Conservation (phyloP, 2,888 invertebrate species). For the Rhagophthalmus giganteus region DNA sequence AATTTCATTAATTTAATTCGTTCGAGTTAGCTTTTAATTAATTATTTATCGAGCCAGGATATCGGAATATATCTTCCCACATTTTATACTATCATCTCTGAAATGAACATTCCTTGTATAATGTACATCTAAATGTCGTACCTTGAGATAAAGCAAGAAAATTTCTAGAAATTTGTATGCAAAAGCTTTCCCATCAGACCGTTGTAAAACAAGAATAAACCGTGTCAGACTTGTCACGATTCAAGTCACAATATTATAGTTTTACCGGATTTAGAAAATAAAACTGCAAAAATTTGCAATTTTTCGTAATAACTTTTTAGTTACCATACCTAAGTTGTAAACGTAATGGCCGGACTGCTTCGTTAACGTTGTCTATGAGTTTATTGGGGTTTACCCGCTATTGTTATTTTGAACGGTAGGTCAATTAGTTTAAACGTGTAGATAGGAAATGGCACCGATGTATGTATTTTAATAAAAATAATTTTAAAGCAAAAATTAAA, state of each 20-base stretch:
- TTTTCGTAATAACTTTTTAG: background rate
- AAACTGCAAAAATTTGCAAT: conserved; percentile 10
- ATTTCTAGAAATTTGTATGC: conserved; percentile 35
- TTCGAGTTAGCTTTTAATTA: no score
- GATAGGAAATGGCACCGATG: no score
- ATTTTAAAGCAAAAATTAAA: no score
- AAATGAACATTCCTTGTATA: conserved; percentile 18
- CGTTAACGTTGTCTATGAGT: no score
- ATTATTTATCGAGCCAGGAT: no score
- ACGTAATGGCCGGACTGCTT: no score
- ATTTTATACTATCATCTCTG: conserved; percentile 15
- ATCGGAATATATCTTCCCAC: conserved; percentile 18
- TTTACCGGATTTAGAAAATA: conserved; percentile 19
- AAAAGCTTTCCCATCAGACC: conserved; percentile 28
- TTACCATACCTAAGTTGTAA: no score
- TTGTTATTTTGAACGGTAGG: no score
- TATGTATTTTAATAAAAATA: no score
- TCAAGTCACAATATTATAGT: conserved; percentile 25
- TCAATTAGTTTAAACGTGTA: no score
- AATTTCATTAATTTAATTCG: no score
- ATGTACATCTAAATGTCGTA: conserved; percentile 21
- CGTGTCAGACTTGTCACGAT: conserved; percentile 27
- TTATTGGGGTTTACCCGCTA: no score
- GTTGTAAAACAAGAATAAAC: conserved; percentile 32
- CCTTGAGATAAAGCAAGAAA: conserved; percentile 28